Base-by-base conservation (phyloP, 2,113 vertebrate species). In the Gavia stellata region DNA sequence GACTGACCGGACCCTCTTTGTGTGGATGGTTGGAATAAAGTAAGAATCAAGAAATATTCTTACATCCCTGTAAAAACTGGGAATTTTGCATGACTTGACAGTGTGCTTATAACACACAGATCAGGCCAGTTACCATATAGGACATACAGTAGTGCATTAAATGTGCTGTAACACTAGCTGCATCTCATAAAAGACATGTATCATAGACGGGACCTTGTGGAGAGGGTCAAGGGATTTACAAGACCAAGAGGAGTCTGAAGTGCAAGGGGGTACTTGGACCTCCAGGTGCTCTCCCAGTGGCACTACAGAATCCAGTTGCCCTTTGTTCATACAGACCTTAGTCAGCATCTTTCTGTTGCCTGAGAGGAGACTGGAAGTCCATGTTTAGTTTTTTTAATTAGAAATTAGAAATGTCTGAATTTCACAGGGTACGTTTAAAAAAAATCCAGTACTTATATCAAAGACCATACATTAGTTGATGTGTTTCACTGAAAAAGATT, bases 111-210 rank as follows among this genome's bases (percentile, higher is more conserved):
- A 56, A 9, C 58, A 70, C 71, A 81, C 19, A 78, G 63, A 29
- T 3, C 34, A 55, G 38, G 18, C 13, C 34, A 53, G 45, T 83
- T 85, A 44, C 6, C 10, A 5, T n/a, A 8, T 7, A 82, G 83
- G 55, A 18, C 58, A 55, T 34, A 55, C 8, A 71, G 25, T 24
- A 50, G 42, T 72, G 31, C 55, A n/a, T 65, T 26, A 28, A 21
- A 31, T 42, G 23, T 56, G 20, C 49, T 72, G 26, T 79, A 80
- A 65, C 28, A 26, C 44, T 70, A 21, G 40, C 59, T 81, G 34
- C 3, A 1, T 49, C 62, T 40, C 0, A 0, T 38, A 15, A 58
- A n/a, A 49, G 12, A 52, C 3, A 3, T 5, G 5, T 53, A 56
- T 28, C 31, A 45, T 38, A 63, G 50, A 31, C 49, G 34, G 16